phyloP scores from a whole-genome alignment of 1,140 invertebrate species.

The Acromyrmex heyeri region DNA sequence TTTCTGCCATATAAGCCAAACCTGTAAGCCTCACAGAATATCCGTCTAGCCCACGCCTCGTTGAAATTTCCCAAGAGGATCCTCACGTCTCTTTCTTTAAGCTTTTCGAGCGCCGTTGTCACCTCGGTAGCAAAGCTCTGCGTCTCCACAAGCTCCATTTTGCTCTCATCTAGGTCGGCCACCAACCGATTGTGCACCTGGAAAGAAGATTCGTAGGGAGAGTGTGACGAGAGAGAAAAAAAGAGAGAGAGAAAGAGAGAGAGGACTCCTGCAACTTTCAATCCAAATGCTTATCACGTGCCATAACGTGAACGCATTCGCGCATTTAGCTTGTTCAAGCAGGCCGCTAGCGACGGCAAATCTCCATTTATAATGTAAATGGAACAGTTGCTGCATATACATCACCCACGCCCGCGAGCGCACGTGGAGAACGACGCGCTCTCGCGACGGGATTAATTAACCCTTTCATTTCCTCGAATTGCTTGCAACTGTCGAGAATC shows the following conservation, averaged over 20 bases:
- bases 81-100: constrained; percentile 97
- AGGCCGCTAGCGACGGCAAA: constrained; percentile 38
- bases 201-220: not conserved
- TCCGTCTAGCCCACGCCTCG: constrained; percentile 96
- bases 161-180: constrained; percentile 93
- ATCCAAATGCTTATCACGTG: constrained; percentile 45
- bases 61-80: constrained; percentile 99
- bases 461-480: constrained; percentile 43
- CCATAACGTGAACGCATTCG: constrained; percentile 32
- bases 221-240: not conserved
- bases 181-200: constrained; percentile 97
- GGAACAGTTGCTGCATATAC: constrained; percentile 48
- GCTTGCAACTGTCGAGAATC: constrained; percentile 30
- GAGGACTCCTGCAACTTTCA: not conserved
- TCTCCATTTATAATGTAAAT: constrained; percentile 64
- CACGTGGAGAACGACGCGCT: constrained; percentile 28
- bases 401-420: constrained; percentile 34
- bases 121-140: constrained; percentile 98
- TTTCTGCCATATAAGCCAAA: constrained; percentile 95
- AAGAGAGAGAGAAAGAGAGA: not conserved
- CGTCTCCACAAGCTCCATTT: constrained; percentile 95
- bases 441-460: constrained; percentile 52
- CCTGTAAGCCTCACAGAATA: constrained; percentile 97
- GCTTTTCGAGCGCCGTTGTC: constrained; percentile 92
- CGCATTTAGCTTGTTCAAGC: constrained; percentile 51